A percentile compares a stretch with the other conserved stretches of the same genome.
Evolutionary conservation across 2,888 invertebrate species (phyloP).

Genomic region (Acanthacorydalis orientalis): DNA sequence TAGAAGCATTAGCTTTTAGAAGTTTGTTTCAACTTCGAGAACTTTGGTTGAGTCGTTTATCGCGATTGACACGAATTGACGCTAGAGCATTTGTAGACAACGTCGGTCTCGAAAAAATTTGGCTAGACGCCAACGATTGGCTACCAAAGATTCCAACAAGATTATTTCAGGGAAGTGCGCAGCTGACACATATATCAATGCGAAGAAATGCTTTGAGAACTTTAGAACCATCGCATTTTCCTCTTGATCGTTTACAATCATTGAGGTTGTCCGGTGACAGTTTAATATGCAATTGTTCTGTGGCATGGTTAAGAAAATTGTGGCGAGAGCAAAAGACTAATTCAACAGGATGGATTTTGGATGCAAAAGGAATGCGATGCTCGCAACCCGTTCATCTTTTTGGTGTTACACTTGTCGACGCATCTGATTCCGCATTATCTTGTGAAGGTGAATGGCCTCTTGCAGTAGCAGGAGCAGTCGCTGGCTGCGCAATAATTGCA

Average conservation of each 20-base stretch:
- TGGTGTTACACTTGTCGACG: constrained; percentile 33
- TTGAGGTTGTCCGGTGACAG: constrained; percentile 70
- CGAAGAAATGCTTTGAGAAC: constrained; percentile 58
- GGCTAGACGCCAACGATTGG: constrained; percentile 60
- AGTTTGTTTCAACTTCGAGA: constrained; percentile 67
- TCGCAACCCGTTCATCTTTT: constrained; percentile 37
- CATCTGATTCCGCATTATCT: constrained; percentile 43
- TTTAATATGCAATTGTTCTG: constrained; percentile 70
- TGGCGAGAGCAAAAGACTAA: constrained; percentile 18
- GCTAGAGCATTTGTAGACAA: constrained; percentile 71
- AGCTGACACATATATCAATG: constrained; percentile 57
- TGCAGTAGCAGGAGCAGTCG: constrained; percentile 34
- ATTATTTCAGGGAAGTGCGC: constrained; percentile 69
- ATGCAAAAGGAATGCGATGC: constrained; percentile 40
- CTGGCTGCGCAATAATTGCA: constrained; percentile 23
- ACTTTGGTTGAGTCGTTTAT: constrained; percentile 53
- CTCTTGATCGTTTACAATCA: constrained; percentile 58
- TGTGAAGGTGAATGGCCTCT: constrained; percentile 45
- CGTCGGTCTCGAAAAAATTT: constrained; percentile 60
- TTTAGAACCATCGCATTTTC: constrained; percentile 65
- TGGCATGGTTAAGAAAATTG: constrained; percentile 73
- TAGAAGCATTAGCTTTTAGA: constrained; percentile 64
- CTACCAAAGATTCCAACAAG: constrained; percentile 60
- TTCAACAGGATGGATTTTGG: constrained; percentile 25
- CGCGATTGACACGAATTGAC: constrained; percentile 50